Percentiles rank a stretch among this genome's conserved stretches.
Evolutionary conservation across 1,140 invertebrate genomes (phyloP).

Genomic region (Tetraneura akinire): DNA sequence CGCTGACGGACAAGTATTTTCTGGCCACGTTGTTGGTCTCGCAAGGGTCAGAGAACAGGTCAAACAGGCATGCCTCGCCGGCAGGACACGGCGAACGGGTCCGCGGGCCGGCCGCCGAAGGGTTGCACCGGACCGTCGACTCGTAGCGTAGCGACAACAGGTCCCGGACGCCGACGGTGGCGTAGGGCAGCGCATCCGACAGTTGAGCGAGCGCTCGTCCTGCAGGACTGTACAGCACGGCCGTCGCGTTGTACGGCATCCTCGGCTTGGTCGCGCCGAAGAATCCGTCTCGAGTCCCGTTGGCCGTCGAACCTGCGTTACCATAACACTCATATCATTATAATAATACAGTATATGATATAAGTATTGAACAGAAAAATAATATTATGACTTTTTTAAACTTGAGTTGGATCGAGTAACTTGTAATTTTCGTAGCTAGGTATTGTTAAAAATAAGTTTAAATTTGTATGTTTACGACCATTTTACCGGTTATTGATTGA

Average conservation of each 20-base stretch:
- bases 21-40: conserved; percentile 66
- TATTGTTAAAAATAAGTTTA: no score
- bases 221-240: conserved; percentile 52
- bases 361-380: no score
- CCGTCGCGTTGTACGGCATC: conserved; percentile 53
- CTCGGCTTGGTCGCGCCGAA: conserved; percentile 56
- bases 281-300: conserved; percentile 57
- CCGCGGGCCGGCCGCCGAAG: conserved; percentile 33
- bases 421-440: no score
- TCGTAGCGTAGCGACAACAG: conserved; percentile 57
- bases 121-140: conserved; percentile 57
- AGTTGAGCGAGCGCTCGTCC: conserved; percentile 52
- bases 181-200: conserved; percentile 48
- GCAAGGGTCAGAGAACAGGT: conserved; percentile 69
- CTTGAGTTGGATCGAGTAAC: no score
- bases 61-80: conserved; percentile 65
- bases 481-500: no score
- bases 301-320: conserved; percentile 57
- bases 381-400: no score
- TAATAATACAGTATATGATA: no score
- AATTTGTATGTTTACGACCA: no score
- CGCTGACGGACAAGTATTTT: conserved; percentile 59
- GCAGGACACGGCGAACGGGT: conserved; percentile 50
- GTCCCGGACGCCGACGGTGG: conserved; percentile 8
- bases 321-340: no score